Conservation (phyloP, 1,140 invertebrate genomes). For the Kradibia gibbosae region DNA sequence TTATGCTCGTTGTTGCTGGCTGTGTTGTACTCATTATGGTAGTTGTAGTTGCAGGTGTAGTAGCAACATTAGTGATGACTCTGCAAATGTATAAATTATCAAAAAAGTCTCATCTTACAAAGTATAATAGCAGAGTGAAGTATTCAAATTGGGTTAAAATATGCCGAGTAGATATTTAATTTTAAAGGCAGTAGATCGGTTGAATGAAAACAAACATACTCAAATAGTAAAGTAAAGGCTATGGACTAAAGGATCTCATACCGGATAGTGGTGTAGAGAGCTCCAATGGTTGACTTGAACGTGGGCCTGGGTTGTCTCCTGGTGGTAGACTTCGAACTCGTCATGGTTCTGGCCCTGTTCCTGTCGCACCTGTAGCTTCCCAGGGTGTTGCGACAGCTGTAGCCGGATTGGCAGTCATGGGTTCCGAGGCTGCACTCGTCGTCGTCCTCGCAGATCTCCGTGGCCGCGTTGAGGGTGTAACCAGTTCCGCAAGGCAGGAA, state of each 20-base stretch:
- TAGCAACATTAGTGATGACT: slow-evolving; percentile 3
- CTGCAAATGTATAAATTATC: not conserved
- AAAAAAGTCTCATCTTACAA: not conserved
- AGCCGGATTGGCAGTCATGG: slow-evolving; percentile 86
- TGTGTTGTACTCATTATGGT: slow-evolving; percentile 29
- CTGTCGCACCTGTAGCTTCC: slow-evolving; percentile 83
- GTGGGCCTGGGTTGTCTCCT: not conserved
- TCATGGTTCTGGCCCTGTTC: not conserved
- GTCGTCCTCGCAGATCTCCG: slow-evolving; percentile 92
- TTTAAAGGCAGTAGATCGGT: no score
- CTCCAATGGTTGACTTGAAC: not conserved
- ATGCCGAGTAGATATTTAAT: no score
- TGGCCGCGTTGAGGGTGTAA: slow-evolving; percentile 92
- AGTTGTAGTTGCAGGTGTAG: slow-evolving; percentile 42
- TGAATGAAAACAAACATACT: no score
- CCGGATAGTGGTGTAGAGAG: slow-evolving; percentile 2
- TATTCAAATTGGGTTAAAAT: no score
- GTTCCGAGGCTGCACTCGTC: slow-evolving; percentile 90
- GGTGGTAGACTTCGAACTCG: not conserved
- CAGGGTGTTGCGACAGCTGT: slow-evolving; percentile 87
- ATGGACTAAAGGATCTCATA: not conserved
- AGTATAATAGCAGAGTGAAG: no score
- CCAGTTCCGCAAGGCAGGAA: slow-evolving; percentile 94
- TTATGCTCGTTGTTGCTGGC: slow-evolving; percentile 17
- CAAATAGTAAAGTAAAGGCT: not conserved